A percentile compares a stretch with the other conserved stretches of the same genome.
Conservation (phyloP, 2,113 vertebrate genomes). For the Notothenia rossii region DNA sequence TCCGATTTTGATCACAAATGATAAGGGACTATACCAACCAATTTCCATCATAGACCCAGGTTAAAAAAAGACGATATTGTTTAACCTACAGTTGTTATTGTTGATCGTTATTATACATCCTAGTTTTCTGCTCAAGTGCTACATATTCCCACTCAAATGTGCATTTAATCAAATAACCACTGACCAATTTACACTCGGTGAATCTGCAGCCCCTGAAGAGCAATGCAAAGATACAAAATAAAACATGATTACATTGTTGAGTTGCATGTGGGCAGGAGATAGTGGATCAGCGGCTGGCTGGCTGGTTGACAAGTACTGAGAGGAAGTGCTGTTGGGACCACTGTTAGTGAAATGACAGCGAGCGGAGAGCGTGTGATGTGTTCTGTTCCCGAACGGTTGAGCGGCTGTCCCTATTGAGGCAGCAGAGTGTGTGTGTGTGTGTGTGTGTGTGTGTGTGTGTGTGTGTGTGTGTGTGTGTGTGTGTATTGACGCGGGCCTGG, state of each 20-base stretch:
- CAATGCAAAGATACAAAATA: not conserved
- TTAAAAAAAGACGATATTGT: not conserved
- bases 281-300: slow-evolving; percentile 34
- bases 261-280: slow-evolving; percentile 25
- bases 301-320: slow-evolving; percentile 57
- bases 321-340: slow-evolving; percentile 80
- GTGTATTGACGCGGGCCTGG: slow-evolving; percentile 79
- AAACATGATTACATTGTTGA: slow-evolving; percentile 10
- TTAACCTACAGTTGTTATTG: not conserved
- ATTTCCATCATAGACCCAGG: not conserved
- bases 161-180: slow-evolving; percentile 30
- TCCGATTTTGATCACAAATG: not conserved
- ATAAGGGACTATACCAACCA: not conserved
- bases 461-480: slow-evolving; percentile 37
- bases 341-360: slow-evolving; percentile 82
- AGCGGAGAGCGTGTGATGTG: slow-evolving; percentile 89
- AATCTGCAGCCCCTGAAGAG: not conserved
- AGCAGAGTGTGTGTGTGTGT: slow-evolving; percentile 32
- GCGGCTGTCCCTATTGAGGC: slow-evolving; percentile 77
- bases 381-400: slow-evolving; percentile 80
- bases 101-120: slow-evolving; percentile 6
- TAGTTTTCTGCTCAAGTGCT: not conserved
- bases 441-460: slow-evolving; percentile 24
- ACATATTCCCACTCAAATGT: slow-evolving; percentile 14
- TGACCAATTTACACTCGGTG: slow-evolving; percentile 13